phyloP scores from a whole-genome alignment of 2,888 invertebrate species.

The Epistrophella euchroma region DNA sequence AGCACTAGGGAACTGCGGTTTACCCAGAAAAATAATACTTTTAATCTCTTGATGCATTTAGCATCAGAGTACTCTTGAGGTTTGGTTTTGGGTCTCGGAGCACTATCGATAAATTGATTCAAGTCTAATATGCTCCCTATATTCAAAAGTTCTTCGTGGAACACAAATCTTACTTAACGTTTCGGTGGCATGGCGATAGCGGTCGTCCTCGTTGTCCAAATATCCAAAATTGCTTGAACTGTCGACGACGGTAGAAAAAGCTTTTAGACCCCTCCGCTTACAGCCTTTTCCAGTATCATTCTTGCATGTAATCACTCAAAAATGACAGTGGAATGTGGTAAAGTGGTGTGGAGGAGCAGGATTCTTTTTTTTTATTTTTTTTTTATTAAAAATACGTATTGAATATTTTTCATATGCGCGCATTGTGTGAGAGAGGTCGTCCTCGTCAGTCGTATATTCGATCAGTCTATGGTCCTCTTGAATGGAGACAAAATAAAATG shows the following conservation, averaged over 20 bases:
- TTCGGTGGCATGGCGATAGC: neutral
- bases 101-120: constrained; percentile 54
- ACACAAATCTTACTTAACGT: constrained; percentile 72
- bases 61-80: constrained; percentile 9
- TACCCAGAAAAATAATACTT: constrained; percentile 32
- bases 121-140: constrained; percentile 43
- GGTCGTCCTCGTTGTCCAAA: constrained; percentile 19
- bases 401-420: constrained; percentile 62
- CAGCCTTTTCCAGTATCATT: constrained; percentile 32
- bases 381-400: constrained; percentile 60
- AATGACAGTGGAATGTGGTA: constrained; percentile 22
- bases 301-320: constrained; percentile 69
- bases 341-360: neutral
- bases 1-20: neutral
- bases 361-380: constrained; percentile 18
- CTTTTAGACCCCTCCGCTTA: neutral
- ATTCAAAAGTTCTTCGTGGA: constrained; percentile 47
- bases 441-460: constrained; percentile 25
- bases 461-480: constrained; percentile 22
- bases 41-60: constrained; percentile 45
- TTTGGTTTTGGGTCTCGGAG: constrained; percentile 21
- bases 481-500: constrained; percentile 14
- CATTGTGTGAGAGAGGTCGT: constrained; percentile 33
- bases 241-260: neutral
- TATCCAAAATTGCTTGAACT: neutral